Evolutionary conservation across 1,140 invertebrate species (phyloP), one percentile per base, ranked within the genome.

Genomic region (Leptonema lineaticorne): DNA sequence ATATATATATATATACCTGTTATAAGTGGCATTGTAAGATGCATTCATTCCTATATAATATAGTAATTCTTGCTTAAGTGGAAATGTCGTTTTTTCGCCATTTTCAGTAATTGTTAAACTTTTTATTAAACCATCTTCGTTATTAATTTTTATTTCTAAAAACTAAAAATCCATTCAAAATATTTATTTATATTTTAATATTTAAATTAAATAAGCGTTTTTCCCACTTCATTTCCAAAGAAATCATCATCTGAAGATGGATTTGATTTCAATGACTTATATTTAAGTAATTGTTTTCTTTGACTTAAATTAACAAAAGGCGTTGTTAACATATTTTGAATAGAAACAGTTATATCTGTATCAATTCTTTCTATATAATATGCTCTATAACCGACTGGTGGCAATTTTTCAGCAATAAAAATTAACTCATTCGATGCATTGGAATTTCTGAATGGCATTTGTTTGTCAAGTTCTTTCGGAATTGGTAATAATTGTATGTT

Each of bases 41-140:
- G 88, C 88, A 41, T 76, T 75, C 45, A 84, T 84, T 14, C 85
- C 88, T 66, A 85, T 78, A 76, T 97, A 97, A 76, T 88, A 93
- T 33, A 86, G 82, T 74, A 94, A 91, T n/a, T 87, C 85, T 76
- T 96, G 93, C 0, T 77, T 77, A 0, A 94, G 57, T 14, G 75
- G 71, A 1, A 86, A 70, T 28, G 76, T 77, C 1, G 74, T 59
- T 48, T n/a, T n/a, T 4, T 22, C 68, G 53, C 79, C 80, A 73
- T 86, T 81, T 24, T 80, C 63, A 28, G 85, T 81, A 59, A 93
- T 7, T 16, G 45, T 46, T 6, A 73, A n/a, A 24, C 22, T 64
- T 29, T 58, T 56, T n/a, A 73, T 45, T 29, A 68, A 56, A 5
- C 68, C 71, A 26, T 60, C 70, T 8, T 26, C 1, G 6, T 63